Conservation (phyloP, 1,140 invertebrate species). For the Panagrolaimus sp. region DNA sequence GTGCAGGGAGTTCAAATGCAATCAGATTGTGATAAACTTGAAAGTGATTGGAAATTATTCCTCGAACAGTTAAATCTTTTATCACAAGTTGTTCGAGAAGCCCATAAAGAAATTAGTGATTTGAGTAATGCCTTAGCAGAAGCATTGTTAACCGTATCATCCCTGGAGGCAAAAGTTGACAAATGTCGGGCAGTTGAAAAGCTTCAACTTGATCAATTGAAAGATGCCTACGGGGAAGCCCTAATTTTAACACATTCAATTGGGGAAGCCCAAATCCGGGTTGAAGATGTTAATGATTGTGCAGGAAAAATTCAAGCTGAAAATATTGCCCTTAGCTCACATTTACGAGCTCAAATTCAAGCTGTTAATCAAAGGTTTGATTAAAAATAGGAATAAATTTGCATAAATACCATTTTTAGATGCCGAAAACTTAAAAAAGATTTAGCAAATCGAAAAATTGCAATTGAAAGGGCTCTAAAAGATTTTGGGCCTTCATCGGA, state of each 20-base stretch:
- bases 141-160: constrained; percentile 44
- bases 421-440: constrained; percentile 44
- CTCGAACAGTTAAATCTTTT: constrained; percentile 46
- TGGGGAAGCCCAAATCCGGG: constrained; percentile 43
- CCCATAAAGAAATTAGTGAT: constrained; percentile 52
- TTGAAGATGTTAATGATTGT: constrained; percentile 59
- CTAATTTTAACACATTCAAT: constrained; percentile 28
- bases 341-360: constrained; percentile 45
- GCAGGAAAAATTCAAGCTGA: constrained; percentile 45
- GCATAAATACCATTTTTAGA: no score
- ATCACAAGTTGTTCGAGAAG: constrained; percentile 37
- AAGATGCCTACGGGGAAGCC: constrained; percentile 40
- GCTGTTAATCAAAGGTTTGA: constrained; percentile 32
- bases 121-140: constrained; percentile 53
- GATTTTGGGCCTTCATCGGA: constrained; percentile 58
- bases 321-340: constrained; percentile 42
- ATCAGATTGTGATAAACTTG: constrained; percentile 50
- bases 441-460: constrained; percentile 44
- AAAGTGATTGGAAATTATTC: constrained; percentile 45
- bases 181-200: constrained; percentile 48
- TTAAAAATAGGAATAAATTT: no score
- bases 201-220: constrained; percentile 52
- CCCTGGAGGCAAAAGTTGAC: constrained; percentile 50
- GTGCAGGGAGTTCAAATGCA: constrained; percentile 49
- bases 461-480: constrained; percentile 53